Evolutionary conservation across 2,888 invertebrate genomes (phyloP).

Genomic region (Allygus modestus): DNA sequence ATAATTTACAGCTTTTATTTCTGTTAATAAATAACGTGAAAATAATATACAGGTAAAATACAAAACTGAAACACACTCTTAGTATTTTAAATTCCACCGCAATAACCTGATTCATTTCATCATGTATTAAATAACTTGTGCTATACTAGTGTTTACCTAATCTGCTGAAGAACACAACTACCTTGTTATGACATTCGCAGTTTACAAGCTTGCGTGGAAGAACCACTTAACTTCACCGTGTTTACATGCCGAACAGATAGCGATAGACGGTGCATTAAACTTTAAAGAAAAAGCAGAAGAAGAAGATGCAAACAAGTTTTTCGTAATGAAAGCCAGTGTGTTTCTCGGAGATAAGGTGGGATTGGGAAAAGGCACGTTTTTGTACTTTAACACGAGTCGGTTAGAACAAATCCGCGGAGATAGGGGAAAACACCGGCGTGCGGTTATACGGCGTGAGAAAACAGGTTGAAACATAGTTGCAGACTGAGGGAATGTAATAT

Average conservation of each 20-base stretch:
- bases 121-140: too few species aligned
- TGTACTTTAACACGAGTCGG: conserved; percentile 14
- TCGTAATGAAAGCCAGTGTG: conserved; percentile 25
- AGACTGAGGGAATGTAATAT: too few species aligned
- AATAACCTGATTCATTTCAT: too few species aligned
- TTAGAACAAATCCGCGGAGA: not conserved
- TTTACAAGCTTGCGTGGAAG: conserved; percentile 4
- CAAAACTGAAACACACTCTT: too few species aligned
- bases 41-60: too few species aligned
- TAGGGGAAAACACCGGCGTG: not conserved
- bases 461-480: too few species aligned
- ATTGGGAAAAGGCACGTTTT: conserved; percentile 12
- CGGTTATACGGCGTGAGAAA: too few species aligned
- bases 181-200: not conserved
- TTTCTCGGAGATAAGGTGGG: not conserved
- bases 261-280: not conserved
- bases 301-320: conserved; percentile 33
- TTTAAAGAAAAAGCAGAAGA: conserved; percentile 16
- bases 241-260: not conserved
- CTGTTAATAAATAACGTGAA: too few species aligned
- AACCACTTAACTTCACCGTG: conserved; percentile 22
- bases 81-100: too few species aligned
- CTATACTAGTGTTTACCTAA: not conserved
- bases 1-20: too few species aligned
- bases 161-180: not conserved